Evolutionary conservation across 2,113 vertebrate species (phyloP).

Genomic region (Cyphomyrus plagiostoma): DNA sequence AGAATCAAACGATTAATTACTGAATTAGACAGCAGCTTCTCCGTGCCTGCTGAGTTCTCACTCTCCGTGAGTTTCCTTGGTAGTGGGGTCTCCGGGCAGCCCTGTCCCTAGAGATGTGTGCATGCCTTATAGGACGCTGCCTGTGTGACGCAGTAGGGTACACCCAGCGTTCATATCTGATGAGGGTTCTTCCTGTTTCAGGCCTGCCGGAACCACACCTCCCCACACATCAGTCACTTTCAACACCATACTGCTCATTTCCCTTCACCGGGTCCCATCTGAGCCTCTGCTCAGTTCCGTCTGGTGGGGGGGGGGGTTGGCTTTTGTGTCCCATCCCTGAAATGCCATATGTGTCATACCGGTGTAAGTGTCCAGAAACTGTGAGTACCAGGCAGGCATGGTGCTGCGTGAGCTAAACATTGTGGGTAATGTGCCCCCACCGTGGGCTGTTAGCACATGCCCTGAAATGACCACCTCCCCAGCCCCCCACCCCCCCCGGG

Average conservation of each 20-base stretch:
- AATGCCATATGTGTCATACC: not conserved
- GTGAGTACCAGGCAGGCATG: not conserved
- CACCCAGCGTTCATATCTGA: not conserved
- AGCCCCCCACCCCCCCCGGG: conserved; percentile 23
- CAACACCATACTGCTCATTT: not conserved
- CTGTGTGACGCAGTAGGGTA: not conserved
- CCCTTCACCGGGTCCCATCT: not conserved
- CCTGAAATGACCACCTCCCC: conserved; percentile 22
- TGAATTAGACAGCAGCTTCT: not conserved
- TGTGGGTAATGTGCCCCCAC: not conserved
- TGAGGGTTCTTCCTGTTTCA: not conserved
- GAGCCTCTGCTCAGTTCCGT: not conserved
- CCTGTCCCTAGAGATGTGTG: not conserved
- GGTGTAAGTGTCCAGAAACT: not conserved
- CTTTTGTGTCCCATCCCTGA: not conserved
- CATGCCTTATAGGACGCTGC: not conserved
- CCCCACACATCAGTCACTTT: not conserved
- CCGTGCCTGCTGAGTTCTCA: not conserved
- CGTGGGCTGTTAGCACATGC: not conserved
- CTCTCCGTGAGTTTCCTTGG: not conserved
- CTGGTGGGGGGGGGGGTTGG: not conserved
- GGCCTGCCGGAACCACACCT: not conserved
- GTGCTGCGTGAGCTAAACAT: not conserved
- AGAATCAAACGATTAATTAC: not conserved
- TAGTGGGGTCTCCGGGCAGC: not conserved